phyloP scores from a whole-genome alignment of 2,888 invertebrate genomes.

The Didymodactylos carnosus region DNA sequence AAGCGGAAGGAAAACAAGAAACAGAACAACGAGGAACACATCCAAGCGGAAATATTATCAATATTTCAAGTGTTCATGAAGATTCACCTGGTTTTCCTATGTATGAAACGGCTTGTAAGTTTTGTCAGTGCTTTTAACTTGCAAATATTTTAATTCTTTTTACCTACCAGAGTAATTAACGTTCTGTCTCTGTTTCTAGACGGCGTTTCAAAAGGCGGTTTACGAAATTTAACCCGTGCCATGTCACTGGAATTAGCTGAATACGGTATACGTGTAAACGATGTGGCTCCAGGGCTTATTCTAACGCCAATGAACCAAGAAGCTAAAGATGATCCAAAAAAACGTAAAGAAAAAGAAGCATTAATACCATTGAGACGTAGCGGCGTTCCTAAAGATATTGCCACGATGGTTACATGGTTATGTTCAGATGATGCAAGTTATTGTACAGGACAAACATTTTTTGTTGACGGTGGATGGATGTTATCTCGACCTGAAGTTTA shows the following conservation, averaged over 20 bases:
- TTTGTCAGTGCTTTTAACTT: too few relatives aligned
- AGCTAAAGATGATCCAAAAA: not conserved
- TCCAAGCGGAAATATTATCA: not conserved
- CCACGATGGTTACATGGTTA: not conserved
- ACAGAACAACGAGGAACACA: not conserved
- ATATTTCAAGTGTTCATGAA: not conserved
- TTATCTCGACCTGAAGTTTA: not conserved
- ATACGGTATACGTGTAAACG: slow-evolving; percentile 15
- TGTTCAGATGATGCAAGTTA: not conserved
- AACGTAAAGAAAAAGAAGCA: not conserved
- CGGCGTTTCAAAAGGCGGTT: slow-evolving; percentile 15
- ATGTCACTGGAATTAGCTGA: slow-evolving; percentile 15
- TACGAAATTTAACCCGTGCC: slow-evolving; percentile 11
- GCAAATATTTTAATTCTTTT: too few relatives aligned
- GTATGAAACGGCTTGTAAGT: too few relatives aligned
- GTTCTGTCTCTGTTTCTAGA: not conserved
- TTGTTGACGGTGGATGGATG: not conserved
- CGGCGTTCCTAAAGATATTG: not conserved
- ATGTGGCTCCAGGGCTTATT: slow-evolving; percentile 13
- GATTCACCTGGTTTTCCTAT: not conserved
- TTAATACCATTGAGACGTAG: not conserved
- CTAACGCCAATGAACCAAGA: slow-evolving; percentile 12
- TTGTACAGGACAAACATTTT: not conserved
- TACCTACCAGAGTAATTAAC: too few relatives aligned
- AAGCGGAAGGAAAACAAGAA: not conserved